Evolutionary conservation across 2,888 invertebrate genomes (phyloP), one percentile per base, ranked within the genome.

Genomic region (Anodontia alba): DNA sequence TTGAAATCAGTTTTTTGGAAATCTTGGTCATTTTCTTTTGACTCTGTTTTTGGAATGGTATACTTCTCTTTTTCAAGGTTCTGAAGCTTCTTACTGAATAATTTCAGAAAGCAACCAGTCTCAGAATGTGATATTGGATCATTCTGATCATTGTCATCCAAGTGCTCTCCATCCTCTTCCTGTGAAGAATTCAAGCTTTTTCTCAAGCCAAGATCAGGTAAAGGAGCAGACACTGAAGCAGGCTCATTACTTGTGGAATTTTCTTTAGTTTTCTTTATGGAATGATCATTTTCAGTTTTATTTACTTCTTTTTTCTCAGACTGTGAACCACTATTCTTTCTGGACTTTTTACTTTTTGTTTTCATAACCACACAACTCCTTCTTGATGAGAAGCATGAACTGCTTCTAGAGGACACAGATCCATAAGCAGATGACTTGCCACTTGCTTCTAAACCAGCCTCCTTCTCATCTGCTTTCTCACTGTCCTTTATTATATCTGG

Each of bases 61-160:
- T 46, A 20, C 46, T 46, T 46, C 46, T 46, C 46, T 17, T 46
- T 46, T 20, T 46, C 46, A 46, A 46, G 46, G 17, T 17, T 83
- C 12, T 86, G 83, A 31, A 87, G 70, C 20, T 88, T 88, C 72
- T 88, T 90, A 26, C 89, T 86, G 43, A 90, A 89, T 15, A 91
- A 87, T 75, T 89, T 90, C 33, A 90, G 82, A 78, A 91, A 90
- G 66, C 91, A 91, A 10, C 91, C 91, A 71, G 82, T 78, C 78
- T 46, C 46, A 46, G 15, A 20, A 46, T 83, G 79, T 20, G 57
- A 74, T 62, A 78, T 31, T 20, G 68, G 42, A 46, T 81, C 77
- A 36, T 57, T 70, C 43, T 80, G 73, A 10, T 57, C 23, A 66
- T 26, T 33, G 8, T 82, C 78, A 67, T 82, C 85, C 2, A 26